Evolutionary conservation across 2,888 invertebrate genomes (phyloP).

Genomic region (Cylloceria caligata): DNA sequence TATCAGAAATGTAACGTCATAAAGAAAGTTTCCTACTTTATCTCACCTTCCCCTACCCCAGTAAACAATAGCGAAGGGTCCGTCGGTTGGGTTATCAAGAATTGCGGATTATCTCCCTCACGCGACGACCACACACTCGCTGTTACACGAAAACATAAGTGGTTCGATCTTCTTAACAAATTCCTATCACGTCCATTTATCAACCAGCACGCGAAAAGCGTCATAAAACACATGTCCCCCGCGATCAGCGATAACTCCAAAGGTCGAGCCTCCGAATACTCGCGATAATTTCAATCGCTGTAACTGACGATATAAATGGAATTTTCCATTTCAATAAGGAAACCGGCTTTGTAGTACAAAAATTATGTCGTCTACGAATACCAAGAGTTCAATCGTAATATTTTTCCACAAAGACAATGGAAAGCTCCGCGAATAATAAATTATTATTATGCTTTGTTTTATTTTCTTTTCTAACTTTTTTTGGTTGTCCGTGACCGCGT

Average conservation of each 20-base stretch:
- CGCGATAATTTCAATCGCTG: neutral
- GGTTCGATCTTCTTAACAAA: slow-evolving; percentile 3
- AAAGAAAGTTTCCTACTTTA: too few relatives aligned
- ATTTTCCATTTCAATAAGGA: slow-evolving; percentile 13
- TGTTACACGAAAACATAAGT: slow-evolving; percentile 8
- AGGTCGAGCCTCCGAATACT: slow-evolving; percentile 29
- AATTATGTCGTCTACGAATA: neutral
- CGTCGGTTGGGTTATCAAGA: slow-evolving; percentile 4
- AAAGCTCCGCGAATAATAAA: slow-evolving; percentile 12
- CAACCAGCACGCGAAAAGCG: neutral
- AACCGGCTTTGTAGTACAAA: neutral
- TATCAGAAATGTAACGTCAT: too few relatives aligned
- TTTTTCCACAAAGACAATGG: slow-evolving; percentile 26
- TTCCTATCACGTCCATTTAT: slow-evolving; percentile 7
- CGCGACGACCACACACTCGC: neutral
- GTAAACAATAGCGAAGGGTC: neutral
- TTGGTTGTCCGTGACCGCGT: slow-evolving; percentile 46
- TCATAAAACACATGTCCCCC: neutral
- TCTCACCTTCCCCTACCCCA: neutral
- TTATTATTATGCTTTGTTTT: slow-evolving; percentile 28
- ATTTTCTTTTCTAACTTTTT: slow-evolving; percentile 3
- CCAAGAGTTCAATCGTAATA: neutral
- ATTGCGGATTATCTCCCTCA: neutral
- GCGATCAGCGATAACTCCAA: slow-evolving; percentile 1
- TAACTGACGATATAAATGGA: slow-evolving; percentile 3